Percentiles rank a stretch among this genome's conserved stretches.
Conservation (phyloP, 2,888 invertebrate species). For the Nymphalis polychloros region DNA sequence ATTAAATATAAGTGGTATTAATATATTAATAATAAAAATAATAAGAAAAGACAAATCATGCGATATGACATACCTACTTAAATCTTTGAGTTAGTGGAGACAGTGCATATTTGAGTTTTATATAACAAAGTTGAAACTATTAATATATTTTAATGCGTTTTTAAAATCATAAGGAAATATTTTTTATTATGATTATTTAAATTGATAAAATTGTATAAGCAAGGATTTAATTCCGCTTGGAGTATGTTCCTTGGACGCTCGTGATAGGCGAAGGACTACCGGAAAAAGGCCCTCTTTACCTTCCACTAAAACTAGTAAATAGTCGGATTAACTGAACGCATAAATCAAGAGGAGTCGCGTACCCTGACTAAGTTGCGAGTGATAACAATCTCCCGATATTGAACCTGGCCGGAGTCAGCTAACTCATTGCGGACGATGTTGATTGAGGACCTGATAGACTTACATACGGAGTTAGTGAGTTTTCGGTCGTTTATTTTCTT, state of each 20-base stretch:
- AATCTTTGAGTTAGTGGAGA: no score
- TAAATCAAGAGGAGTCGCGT: slow-evolving; percentile 63
- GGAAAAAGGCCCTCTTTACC: slow-evolving; percentile 76
- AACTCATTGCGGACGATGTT: slow-evolving; percentile 27
- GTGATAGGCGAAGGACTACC: slow-evolving; percentile 56
- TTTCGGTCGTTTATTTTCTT: background rate
- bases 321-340: slow-evolving; percentile 75
- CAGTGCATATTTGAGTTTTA: no score
- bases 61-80: no score
- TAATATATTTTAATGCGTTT: no score
- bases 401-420: slow-evolving; percentile 36
- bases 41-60: no score
- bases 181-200: no score
- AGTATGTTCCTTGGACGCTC: slow-evolving; percentile 37
- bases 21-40: no score
- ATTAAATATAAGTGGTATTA: no score
- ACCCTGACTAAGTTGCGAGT: slow-evolving; percentile 39
- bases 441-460: slow-evolving; percentile 34
- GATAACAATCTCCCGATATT: slow-evolving; percentile 44
- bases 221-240: slow-evolving; percentile 24
- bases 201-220: no score
- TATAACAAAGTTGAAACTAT: no score
- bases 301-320: slow-evolving; percentile 79
- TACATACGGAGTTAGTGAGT: slow-evolving; percentile 5
- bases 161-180: no score